Evolutionary conservation across 2,113 vertebrate genomes (phyloP).

Genomic region (Serilophus lunatus): DNA sequence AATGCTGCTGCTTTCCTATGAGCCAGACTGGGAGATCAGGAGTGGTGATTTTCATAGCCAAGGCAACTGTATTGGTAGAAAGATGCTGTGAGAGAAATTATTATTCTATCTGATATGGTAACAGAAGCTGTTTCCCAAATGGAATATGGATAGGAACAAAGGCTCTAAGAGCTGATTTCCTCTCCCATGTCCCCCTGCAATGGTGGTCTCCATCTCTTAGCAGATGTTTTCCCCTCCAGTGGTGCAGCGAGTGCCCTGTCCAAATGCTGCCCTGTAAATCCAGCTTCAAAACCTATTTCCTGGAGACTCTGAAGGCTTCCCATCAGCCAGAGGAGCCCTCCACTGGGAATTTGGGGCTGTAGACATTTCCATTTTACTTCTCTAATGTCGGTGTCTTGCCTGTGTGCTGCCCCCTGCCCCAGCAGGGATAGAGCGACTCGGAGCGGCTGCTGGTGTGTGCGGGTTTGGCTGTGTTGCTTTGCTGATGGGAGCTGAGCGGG

Average conservation of each 20-base stretch:
- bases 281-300: background rate
- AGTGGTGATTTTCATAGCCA: background rate
- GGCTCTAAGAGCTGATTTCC: background rate
- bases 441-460: background rate
- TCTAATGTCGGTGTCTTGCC: background rate
- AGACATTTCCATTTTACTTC: background rate
- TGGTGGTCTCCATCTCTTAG: background rate
- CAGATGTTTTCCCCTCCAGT: background rate
- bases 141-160: background rate
- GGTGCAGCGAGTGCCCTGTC: background rate
- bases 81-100: background rate
- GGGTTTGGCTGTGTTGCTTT: background rate
- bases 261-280: background rate
- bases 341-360: background rate
- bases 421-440: background rate
- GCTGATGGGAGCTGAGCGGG: rapidly evolving
- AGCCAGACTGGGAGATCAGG: background rate
- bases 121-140: background rate
- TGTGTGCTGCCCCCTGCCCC: background rate
- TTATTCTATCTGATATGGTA: rapidly evolving
- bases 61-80: background rate
- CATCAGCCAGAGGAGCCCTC: background rate
- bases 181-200: background rate
- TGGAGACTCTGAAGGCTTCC: background rate
- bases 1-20: background rate